Base-by-base conservation (phyloP, 37 sponge, comb jelly and placozoan species). In the Tethya wilhelma region DNA sequence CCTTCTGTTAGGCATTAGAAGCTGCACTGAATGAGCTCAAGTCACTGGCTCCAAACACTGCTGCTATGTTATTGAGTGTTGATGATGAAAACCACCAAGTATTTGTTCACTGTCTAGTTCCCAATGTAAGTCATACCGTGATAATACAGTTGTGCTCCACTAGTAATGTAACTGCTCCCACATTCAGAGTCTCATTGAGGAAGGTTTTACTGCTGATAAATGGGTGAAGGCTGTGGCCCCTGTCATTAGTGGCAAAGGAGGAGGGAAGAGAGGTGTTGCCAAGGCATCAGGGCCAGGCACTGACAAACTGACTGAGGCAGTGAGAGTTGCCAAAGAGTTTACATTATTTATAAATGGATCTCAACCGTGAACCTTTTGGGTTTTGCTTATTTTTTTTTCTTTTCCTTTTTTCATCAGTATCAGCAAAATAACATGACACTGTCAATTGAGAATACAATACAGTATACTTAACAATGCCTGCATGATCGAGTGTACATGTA, bases 21-120 rank as follows among this genome's bases (percentile, higher is more conserved):
- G 86, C 59, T 66, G 97, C 90, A 37, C 60, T 98, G 91, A 95
- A 98, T 86, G 79, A 89, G 73, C 91, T 98, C 74, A 87, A 84
- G 58, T 74, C 87, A 22, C 53, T 44, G 4, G 65, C 90, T 30
- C 99, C 99, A 38, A 78, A 88, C 42, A 91, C 90, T 37, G 97
- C 96, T 37, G 93, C 87, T 40, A 72, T 98, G 78, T 57, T 98
- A 26, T 87, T 98, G 30, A 87, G 86, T 60, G 87, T 90, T 9
- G 97, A 96, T 66, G 42, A 78, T 30, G 95, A 91, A 33, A 89
- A 90, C 56, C 45, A 73, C 30, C 85, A 78, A 67, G 39, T 96
- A 14, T 38, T 91, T 17, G 96, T 90, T 66, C 88, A 86, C 58
- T 75, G 90, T 44, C 60, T 59, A 23, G 99, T 98, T 12, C 99